Conservation (phyloP, 2,797 vertebrate species). For the Enteromius viviparus region DNA sequence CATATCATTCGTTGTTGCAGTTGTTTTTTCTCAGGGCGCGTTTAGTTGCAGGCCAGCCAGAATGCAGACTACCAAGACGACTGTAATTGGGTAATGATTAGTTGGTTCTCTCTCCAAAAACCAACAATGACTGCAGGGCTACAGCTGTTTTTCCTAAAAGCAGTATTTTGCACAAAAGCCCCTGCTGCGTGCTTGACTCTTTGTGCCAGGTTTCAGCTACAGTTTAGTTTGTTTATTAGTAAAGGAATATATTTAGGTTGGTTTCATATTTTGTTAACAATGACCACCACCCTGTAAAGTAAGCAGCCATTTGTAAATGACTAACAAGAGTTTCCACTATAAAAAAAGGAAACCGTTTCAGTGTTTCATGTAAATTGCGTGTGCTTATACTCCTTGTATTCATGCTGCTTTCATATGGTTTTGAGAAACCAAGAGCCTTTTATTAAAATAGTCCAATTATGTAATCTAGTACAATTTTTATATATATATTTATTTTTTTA, state of each 20-base stretch:
- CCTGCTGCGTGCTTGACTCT: constrained; percentile 31
- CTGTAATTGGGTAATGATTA: constrained; percentile 69
- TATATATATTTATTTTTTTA: too few species aligned
- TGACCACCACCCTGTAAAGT: constrained; percentile 3
- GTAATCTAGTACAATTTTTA: too few species aligned
- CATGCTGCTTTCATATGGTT: constrained; percentile 11
- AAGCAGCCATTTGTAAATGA: neutral
- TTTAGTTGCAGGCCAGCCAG: constrained; percentile 62
- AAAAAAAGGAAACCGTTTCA: neutral
- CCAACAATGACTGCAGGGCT: constrained; percentile 59
- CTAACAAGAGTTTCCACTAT: neutral
- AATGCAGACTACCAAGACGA: constrained; percentile 59
- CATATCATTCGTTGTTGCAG: constrained; percentile 48
- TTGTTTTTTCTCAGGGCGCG: constrained; percentile 58
- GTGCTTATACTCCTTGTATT: neutral
- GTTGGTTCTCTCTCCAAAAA: constrained; percentile 64
- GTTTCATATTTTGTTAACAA: neutral
- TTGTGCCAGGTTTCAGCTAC: constrained; percentile 3
- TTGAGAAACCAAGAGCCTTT: neutral
- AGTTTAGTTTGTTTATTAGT: constrained; percentile 28
- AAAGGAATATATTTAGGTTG: neutral
- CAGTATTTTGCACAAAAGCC: constrained; percentile 51
- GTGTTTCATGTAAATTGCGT: neutral
- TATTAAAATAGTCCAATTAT: neutral
- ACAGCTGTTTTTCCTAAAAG: constrained; percentile 59